Percentiles rank a stretch among this genome's conserved stretches.
Evolutionary conservation across 1,140 invertebrate species (phyloP).

Genomic region (Orchestia grillus): DNA sequence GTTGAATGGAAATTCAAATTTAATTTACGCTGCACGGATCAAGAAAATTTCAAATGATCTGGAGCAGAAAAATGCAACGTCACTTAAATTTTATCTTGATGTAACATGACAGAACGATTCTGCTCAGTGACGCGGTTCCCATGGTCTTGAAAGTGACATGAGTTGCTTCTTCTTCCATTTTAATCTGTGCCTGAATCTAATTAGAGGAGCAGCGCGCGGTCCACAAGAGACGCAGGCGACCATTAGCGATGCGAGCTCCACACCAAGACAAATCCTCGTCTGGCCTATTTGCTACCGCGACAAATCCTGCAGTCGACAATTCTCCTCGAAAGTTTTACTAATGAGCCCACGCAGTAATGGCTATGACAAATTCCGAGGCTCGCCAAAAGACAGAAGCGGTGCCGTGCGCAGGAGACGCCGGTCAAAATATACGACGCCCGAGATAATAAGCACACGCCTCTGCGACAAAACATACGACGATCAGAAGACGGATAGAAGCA

Average conservation of each 20-base stretch:
- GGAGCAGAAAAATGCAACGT: background rate
- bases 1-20: background rate
- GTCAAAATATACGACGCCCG: background rate
- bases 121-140: background rate
- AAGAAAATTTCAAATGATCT: background rate
- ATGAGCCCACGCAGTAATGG: constrained; percentile 39
- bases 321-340: constrained; percentile 25
- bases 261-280: constrained; percentile 34
- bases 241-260: constrained; percentile 9
- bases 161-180: constrained; percentile 28
- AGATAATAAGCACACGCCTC: constrained; percentile 12
- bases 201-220: background rate
- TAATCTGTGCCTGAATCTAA: constrained; percentile 23
- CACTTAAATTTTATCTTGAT: constrained; percentile 4
- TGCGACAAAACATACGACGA: constrained; percentile 37
- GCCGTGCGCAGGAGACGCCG: background rate
- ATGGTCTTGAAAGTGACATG: constrained; percentile 29
- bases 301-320: constrained; percentile 12
- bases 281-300: constrained; percentile 28
- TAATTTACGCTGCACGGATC: background rate
- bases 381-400: constrained; percentile 9
- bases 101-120: constrained; percentile 26
- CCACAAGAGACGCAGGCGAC: background rate
- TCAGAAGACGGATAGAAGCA: background rate
- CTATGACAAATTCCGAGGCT: constrained; percentile 32